Evolutionary conservation across 1,140 invertebrate species (phyloP), one percentile per base, ranked within the genome.

Genomic region (Penaeus japonicus): DNA sequence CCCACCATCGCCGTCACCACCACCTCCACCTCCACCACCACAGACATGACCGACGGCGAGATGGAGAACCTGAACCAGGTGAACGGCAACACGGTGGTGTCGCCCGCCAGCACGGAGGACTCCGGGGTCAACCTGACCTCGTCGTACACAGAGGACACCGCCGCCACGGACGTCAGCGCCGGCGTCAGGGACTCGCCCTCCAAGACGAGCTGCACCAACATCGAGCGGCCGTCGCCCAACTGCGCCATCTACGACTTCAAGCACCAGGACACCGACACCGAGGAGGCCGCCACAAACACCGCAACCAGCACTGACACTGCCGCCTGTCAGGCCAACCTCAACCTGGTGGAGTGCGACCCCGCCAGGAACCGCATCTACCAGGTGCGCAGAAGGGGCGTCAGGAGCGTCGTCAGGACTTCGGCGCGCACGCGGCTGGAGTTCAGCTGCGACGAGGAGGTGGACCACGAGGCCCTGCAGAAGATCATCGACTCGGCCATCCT

Each of bases 191-290:
- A 88, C 57, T 89, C 87, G n/a, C 87, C 87, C 35, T 89, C 87
- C 12, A 89, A 85, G 59, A 62, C 87, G 22, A 89, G 89, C 88
- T 91, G 85, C 17, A 91, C 90, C 59, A 83, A 94, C 95, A 59
- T 95, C 1, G 95, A 96, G 92, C 93, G 96, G 89, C 96, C 95
- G 91, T 96, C 95, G 20, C 96, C 95, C 91, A 96, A 97, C 91
- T 95, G 95, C 91, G 96, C 95, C 87, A 96, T 95, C 81, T 97
- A 96, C 92, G 97, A 97, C 92, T 97, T 96, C 92, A 96, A 95
- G 92, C 96, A 97, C 92, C 93, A 94, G 91, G 96, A 97, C 91
- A 97, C 96, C 2, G 96, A 97, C 92, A 96, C 96, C 0, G 96
- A 97, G 91, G 91, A 92, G 91, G 89, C 93, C 91, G 88, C 89